Evolutionary conservation across 2,797 vertebrate species (phyloP).

Genomic region (Spinus olivaceus): DNA sequence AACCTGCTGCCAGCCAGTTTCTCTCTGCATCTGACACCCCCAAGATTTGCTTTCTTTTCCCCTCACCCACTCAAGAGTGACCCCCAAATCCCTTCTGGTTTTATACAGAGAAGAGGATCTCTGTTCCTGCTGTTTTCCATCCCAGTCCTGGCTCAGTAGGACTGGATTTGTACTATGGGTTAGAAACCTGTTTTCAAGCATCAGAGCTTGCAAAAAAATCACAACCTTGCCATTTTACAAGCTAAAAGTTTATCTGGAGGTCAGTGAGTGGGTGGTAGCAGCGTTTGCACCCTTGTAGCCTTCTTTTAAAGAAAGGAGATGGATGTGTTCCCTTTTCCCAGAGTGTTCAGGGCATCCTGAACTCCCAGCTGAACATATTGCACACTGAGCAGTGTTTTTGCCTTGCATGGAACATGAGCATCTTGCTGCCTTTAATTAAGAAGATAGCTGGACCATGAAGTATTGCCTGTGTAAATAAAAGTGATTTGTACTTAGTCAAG

Average conservation of each 20-base stretch:
- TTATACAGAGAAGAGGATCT: background rate
- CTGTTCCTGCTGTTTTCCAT: background rate
- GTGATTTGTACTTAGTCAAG: constrained; percentile 75
- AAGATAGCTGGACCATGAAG: constrained; percentile 85
- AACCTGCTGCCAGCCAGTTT: background rate
- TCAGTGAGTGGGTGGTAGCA: background rate
- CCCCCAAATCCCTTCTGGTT: background rate
- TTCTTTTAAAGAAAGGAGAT: constrained; percentile 27
- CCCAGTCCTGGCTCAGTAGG: background rate
- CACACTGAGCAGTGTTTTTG: constrained; percentile 66
- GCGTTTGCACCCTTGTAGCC: background rate
- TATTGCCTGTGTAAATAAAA: constrained; percentile 80
- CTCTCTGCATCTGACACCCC: background rate
- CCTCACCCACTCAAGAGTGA: background rate
- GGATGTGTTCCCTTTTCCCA: background rate
- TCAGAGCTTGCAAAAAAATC: background rate
- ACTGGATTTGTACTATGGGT: background rate
- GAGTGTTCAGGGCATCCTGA: constrained; percentile 43
- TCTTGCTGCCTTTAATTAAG: constrained; percentile 87
- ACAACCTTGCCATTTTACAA: background rate
- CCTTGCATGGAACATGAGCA: constrained; percentile 77
- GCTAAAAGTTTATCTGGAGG: background rate
- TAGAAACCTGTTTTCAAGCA: background rate
- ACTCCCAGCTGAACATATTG: constrained; percentile 66
- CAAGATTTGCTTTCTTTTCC: background rate